Evolutionary conservation across 2,797 vertebrate genomes (phyloP).

Genomic region (Eulemur coronatus): DNA sequence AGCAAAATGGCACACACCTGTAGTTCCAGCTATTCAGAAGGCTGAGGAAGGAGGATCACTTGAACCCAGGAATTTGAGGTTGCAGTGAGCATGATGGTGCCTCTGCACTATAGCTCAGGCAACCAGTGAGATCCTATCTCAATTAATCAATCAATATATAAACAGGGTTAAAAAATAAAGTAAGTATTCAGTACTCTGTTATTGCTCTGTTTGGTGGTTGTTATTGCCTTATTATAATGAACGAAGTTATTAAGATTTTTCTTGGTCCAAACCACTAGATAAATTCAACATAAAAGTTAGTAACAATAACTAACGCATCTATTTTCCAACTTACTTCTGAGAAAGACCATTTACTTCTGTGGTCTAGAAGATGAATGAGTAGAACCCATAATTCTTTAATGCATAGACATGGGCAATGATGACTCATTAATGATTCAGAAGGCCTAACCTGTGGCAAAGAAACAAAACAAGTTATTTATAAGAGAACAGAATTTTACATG

Average conservation of each 20-base stretch:
- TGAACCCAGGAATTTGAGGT: background rate
- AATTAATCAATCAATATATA: background rate
- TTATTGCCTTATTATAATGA: background rate
- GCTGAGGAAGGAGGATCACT: background rate
- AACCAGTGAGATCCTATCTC: background rate
- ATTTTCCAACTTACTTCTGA: constrained; percentile 88
- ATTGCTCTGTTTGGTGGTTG: background rate
- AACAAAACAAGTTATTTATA: constrained; percentile 1
- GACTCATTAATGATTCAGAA: constrained; percentile 90
- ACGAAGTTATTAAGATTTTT: background rate
- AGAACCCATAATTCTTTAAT: constrained; percentile 95
- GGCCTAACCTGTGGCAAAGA: constrained; percentile 89
- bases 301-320: constrained; percentile 22
- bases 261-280: background rate
- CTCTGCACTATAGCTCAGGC: background rate
- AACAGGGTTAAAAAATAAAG: background rate
- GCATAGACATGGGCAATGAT: constrained; percentile 91
- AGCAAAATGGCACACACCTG: background rate
- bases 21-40: background rate
- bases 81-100: background rate
- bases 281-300: background rate
- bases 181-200: background rate
- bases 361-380: constrained; percentile 92
- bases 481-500: background rate
- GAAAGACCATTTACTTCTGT: constrained; percentile 90